Evolutionary conservation across 2,797 vertebrate species (phyloP).

Genomic region (Leuciscus waleckii): DNA sequence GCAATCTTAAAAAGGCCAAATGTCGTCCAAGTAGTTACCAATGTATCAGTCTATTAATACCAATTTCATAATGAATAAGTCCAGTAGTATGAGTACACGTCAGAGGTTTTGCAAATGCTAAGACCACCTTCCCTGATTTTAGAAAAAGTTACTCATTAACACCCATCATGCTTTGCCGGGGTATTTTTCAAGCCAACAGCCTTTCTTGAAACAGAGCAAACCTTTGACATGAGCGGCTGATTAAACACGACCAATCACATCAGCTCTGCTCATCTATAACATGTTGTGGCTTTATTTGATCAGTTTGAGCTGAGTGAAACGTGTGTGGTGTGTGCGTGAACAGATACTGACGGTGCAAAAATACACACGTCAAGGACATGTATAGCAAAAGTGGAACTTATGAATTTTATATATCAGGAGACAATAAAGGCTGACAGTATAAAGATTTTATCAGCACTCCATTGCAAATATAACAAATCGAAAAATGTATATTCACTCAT

Average conservation of each 20-base stretch:
- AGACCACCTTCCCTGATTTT: not conserved
- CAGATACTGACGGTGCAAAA: constrained; percentile 14
- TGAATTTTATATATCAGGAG: too few species aligned
- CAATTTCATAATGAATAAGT: not conserved
- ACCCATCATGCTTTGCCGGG: not conserved
- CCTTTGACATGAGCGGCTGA: constrained; percentile 14
- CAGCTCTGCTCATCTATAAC: constrained; percentile 33
- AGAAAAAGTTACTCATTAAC: constrained; percentile 13
- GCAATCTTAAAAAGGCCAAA: not conserved
- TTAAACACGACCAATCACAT: constrained; percentile 6
- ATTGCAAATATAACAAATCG: too few species aligned
- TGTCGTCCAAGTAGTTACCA: not conserved
- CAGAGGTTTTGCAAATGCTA: not conserved
- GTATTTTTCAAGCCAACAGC: not conserved
- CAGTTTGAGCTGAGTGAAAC: constrained; percentile 25
- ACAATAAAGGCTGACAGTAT: too few species aligned
- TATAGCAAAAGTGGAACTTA: not conserved
- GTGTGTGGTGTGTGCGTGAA: constrained; percentile 13
- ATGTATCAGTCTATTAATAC: not conserved
- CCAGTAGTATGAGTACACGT: not conserved
- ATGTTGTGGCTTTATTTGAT: constrained; percentile 16
- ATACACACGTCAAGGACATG: not conserved
- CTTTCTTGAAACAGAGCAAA: constrained; percentile 6
- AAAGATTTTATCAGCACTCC: too few species aligned
- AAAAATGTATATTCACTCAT: not conserved